Conservation (phyloP, 2,113 vertebrate species). For the Nycticorax nycticorax region DNA sequence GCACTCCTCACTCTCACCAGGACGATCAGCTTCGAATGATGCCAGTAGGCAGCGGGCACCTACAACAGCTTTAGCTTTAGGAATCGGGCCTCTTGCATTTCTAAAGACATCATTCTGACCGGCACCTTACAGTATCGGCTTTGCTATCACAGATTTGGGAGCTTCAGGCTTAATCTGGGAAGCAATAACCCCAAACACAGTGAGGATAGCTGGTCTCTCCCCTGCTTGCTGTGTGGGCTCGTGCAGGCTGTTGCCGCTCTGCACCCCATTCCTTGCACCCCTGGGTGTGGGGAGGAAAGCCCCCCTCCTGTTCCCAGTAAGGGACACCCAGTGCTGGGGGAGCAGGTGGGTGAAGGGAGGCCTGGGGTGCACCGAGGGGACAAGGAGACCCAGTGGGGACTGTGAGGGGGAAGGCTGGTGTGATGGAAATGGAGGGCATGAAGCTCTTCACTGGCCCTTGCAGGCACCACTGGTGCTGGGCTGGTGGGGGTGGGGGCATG, state of each 20-base stretch:
- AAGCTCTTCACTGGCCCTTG: neutral
- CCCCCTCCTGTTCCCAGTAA: neutral
- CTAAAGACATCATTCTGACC: neutral
- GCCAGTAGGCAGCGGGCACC: neutral
- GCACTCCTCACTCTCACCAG: neutral
- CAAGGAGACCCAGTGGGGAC: neutral
- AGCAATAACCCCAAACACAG: neutral
- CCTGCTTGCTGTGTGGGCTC: neutral
- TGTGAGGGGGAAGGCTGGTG: neutral
- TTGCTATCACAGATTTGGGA: neutral
- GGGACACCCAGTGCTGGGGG: neutral
- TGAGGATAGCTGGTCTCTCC: neutral
- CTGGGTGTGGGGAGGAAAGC: rapidly evolving
- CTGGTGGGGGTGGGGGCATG: neutral
- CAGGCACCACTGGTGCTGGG: rapidly evolving
- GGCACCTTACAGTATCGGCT: rapidly evolving
- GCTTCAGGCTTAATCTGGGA: neutral
- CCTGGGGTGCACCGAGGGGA: neutral
- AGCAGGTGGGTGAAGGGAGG: neutral
- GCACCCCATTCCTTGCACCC: neutral
- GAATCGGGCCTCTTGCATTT: neutral
- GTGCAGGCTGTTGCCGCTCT: rapidly evolving
- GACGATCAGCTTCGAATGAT: neutral
- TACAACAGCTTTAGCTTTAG: neutral
- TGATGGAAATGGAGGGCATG: neutral